phyloP scores from a whole-genome alignment of 2,888 invertebrate species.

The Hyles lineata region DNA sequence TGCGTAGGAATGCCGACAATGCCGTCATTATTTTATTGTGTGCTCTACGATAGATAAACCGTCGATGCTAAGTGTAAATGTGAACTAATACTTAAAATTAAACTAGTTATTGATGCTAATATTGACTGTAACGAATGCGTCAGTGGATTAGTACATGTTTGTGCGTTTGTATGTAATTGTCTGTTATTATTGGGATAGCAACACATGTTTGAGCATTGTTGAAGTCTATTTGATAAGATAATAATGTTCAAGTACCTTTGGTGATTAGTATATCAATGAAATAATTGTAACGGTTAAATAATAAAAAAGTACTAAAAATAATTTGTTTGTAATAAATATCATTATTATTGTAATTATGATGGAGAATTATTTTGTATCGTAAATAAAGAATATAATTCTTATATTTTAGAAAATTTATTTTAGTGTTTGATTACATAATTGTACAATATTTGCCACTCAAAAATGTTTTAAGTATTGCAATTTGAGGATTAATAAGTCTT shows the following conservation, averaged over 20 bases:
- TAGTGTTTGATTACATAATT: not conserved
- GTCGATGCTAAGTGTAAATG: constrained; percentile 6
- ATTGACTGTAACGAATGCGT: not conserved
- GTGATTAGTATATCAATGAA: not conserved
- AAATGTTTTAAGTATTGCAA: too few species aligned
- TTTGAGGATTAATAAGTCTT: too few species aligned
- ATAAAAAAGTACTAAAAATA: too few species aligned
- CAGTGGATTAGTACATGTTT: constrained; percentile 7
- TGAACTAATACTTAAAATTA: constrained; percentile 17
- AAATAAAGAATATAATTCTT: too few species aligned
- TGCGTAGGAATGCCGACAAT: constrained; percentile 54
- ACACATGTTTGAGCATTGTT: constrained; percentile 1
- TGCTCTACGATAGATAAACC: constrained; percentile 3
- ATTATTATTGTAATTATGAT: too few species aligned
- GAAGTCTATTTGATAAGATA: not conserved
- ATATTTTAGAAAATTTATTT: too few species aligned
- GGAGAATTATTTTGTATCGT: too few species aligned
- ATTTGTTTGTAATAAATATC: too few species aligned
- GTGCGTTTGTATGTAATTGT: not conserved
- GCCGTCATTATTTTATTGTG: constrained; percentile 32
- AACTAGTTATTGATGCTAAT: constrained; percentile 1
- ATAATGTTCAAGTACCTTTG: not conserved
- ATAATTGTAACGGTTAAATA: not conserved
- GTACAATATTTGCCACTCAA: not conserved
- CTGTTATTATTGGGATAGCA: not conserved